Conservation (phyloP, 2,113 vertebrate genomes). For the Spermophilus dauricus region DNA sequence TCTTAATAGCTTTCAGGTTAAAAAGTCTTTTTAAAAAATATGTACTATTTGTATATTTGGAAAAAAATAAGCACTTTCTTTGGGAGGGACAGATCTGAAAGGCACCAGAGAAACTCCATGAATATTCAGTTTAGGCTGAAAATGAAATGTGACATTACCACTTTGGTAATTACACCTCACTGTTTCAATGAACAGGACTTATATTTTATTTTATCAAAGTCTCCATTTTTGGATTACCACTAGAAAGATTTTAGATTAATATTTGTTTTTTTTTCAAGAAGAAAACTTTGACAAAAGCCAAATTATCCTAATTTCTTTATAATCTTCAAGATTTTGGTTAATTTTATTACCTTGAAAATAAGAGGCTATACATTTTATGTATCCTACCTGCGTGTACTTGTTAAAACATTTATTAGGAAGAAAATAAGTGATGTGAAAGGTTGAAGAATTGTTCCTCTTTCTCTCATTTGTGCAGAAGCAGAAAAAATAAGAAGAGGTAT, state of each 20-base stretch:
- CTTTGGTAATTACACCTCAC: not conserved
- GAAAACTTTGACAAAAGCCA: not conserved
- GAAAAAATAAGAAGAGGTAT: constrained; percentile 9
- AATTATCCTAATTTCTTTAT: not conserved
- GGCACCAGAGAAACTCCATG: not conserved
- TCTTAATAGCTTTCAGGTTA: not conserved
- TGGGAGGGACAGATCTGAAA: constrained; percentile 10
- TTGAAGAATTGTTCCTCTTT: not conserved
- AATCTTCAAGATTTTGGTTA: not conserved
- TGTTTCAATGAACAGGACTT: not conserved
- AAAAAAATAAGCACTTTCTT: not conserved
- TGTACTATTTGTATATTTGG: not conserved
- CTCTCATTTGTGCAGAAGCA: not conserved
- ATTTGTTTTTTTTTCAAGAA: not conserved
- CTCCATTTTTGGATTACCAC: not conserved
- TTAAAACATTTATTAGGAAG: not conserved
- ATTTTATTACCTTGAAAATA: not conserved
- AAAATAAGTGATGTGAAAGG: not conserved
- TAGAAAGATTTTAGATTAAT: not conserved
- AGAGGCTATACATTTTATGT: not conserved
- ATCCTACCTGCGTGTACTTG: not conserved
- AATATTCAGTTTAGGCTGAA: constrained; percentile 1
- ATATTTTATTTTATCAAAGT: not conserved
- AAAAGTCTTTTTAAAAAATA: not conserved
- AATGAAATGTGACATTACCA: constrained; percentile 23